phyloP scores from a whole-genome alignment of 2,888 invertebrate genomes.

The Abscondita cerata region DNA sequence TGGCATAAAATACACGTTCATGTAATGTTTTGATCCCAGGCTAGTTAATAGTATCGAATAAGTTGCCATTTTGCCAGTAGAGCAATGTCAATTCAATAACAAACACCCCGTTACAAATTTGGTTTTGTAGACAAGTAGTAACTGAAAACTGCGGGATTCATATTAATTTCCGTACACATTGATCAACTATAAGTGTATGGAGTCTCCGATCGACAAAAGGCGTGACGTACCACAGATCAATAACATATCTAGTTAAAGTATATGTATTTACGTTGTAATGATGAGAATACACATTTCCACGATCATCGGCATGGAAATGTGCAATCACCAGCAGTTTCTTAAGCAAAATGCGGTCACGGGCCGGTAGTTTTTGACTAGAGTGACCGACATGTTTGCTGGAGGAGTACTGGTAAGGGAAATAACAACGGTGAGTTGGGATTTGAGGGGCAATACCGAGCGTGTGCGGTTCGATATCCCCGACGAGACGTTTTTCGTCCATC shows the following conservation, averaged over 20 bases:
- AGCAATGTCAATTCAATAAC: constrained; percentile 43
- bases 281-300: constrained; percentile 50
- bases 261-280: constrained; percentile 51
- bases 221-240: constrained; percentile 54
- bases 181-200: constrained; percentile 57
- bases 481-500: constrained; percentile 7
- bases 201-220: constrained; percentile 53
- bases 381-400: constrained; percentile 28
- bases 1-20: constrained; percentile 50
- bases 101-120: constrained; percentile 52
- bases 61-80: constrained; percentile 40
- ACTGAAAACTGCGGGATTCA: constrained; percentile 22
- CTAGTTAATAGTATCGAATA: constrained; percentile 39
- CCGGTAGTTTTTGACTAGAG: constrained; percentile 35
- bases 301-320: constrained; percentile 45
- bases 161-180: constrained; percentile 32
- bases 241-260: constrained; percentile 34
- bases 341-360: constrained; percentile 28
- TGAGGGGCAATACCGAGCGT: constrained; percentile 24
- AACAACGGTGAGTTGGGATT: constrained; percentile 20
- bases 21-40: constrained; percentile 42
- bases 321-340: constrained; percentile 41
- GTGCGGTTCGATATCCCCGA: constrained; percentile 31
- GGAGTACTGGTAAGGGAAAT: constrained; percentile 27
- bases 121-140: constrained; percentile 21